Evolutionary conservation across 2,113 vertebrate species (phyloP).

Genomic region (Rhinopithecus roxellana): DNA sequence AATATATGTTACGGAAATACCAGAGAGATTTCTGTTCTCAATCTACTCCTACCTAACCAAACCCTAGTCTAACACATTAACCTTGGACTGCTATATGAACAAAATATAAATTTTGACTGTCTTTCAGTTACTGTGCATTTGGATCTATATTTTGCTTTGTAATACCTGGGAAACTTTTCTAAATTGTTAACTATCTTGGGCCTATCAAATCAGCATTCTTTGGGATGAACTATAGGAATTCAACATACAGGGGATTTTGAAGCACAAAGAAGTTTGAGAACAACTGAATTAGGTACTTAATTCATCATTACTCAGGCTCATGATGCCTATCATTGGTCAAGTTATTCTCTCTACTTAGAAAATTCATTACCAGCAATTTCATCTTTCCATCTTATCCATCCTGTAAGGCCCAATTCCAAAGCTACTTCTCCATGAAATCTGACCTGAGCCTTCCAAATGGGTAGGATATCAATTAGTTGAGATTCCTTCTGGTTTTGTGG

Average conservation of each 20-base stretch:
- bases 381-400: not conserved
- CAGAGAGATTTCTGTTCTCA: not conserved
- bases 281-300: not conserved
- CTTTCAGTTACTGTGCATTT: not conserved
- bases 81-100: not conserved
- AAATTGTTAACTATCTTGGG: not conserved
- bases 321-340: not conserved
- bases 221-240: not conserved
- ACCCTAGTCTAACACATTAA: not conserved
- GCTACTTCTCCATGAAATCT: not conserved
- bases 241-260: not conserved
- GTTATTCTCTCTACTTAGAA: not conserved
- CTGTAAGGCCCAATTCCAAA: not conserved
- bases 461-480: not conserved
- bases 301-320: not conserved
- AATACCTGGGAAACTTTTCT: not conserved
- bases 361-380: not conserved
- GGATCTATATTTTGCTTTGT: not conserved
- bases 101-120: not conserved
- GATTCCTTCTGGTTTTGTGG: not conserved
- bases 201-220: not conserved
- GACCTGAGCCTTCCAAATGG: not conserved
- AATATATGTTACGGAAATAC: not conserved
- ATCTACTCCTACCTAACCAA: not conserved
- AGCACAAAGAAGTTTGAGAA: not conserved